Evolutionary conservation across 1,140 invertebrate species (phyloP), one percentile per base, ranked within the genome.

Genomic region (Drosophila bocqueti): DNA sequence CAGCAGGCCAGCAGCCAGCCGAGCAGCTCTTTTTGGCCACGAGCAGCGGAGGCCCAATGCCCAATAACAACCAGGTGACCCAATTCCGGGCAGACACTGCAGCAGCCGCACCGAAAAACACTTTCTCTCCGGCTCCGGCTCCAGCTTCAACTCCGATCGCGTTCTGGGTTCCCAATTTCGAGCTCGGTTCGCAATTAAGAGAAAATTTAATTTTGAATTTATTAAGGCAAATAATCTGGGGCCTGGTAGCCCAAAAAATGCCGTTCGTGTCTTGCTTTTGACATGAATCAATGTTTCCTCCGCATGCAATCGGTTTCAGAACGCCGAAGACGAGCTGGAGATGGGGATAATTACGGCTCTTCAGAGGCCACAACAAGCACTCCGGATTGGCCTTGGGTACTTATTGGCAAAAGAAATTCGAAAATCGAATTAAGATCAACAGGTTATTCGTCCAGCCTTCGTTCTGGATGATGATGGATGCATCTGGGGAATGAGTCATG

Each of bases 121-220:
- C 84, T 89, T 89, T 89, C 84, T 89, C 84, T 78, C 83, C 66
- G 67, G 63, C 81, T 69, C 49, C 34, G 5, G 7, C 34, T 38
- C 0, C 52, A 18, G 6, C 50, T 38, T 5, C 52, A 16, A 40
- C 54, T 40, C 15, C 21, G 54, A 83, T 90, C 68, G 74, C 67
- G 43, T 66, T 65, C 81, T 71, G 60, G 61, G 57, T 50, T 40
- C 67, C 57, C 42, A 63, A 72, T 58, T 65, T 68, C 79, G 63
- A 46, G 45, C 78, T 55, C 77, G 55, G 55, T 72, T 77, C 73
- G 84, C 84, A 89, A 89, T 89, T 89, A 90, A 89, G 84, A 89
- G 84, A 89, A 89, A 89, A 89, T 84, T 89, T 84, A 89, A 90
- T 89, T 84, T 90, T 89, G 85, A 89, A 89, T 89, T 89, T 90